Base-by-base conservation (phyloP, 1,140 invertebrate species). In the Gonioctena quinquepunctata region DNA sequence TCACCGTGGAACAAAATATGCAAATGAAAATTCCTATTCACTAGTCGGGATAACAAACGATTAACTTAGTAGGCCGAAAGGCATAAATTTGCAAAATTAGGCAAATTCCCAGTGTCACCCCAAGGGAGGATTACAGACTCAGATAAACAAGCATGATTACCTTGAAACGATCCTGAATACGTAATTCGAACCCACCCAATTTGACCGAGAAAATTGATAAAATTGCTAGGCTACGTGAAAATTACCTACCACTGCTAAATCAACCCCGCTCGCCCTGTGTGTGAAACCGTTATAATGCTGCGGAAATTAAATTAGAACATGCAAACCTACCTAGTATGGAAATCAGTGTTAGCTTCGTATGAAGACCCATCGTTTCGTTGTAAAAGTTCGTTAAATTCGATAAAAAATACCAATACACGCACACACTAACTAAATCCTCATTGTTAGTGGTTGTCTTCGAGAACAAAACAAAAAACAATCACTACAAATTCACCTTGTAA, bases 341-440 rank as follows among this genome's bases (percentile, higher is more conserved):
- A 42, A 42, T 42, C 33, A 42, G 33, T n/a, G 33, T 42, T 16
- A 49, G n/a, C 22, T 68, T 61, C 57, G 48, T 50, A 61, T 33
- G 21, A 27, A 61, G n/a, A 18, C 28, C 57, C 57, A 68, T 48
- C 25, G 54, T 22, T n/a, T 59, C 6, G 50, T 54, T 27, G 28
- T 61, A 26, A 68, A 62, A 68, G 67, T 68, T 68, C 66, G 66
- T 68, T 61, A 57, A 59, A 54, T 48, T 68, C 56, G 25, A 18
- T 21, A 48, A 42, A 68, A 68, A 68, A 68, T 59, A 61, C 67
- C 67, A 68, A 68, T 68, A 48, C 67, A 68, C 67, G 33, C 33
- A 42, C 33, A 13, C 33, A 42, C 33, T 13, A n/a, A 13, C n/a
- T n/a, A 42, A 42, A 42, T 42, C 33, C 33, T 42, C 33, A 42